phyloP scores from a whole-genome alignment of 37 sponge, comb jelly and placozoan genomes.

The Geodia barretti region DNA sequence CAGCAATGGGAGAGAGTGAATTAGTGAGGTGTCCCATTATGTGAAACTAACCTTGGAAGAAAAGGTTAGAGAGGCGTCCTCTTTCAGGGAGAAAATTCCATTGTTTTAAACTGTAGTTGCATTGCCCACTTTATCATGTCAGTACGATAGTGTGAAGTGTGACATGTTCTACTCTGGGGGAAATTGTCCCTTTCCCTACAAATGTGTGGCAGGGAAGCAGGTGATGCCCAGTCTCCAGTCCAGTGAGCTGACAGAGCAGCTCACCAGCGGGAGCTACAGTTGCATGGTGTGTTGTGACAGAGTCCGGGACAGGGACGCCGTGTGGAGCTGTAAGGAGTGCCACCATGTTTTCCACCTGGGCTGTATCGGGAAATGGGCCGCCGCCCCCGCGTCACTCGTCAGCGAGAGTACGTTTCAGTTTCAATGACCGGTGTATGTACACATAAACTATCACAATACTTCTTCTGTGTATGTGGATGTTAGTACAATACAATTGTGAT shows the following conservation, averaged over 20 bases:
- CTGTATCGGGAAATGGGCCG: conserved; percentile 85
- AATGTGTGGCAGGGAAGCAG: neutral
- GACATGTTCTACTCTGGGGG: neutral
- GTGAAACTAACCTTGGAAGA: neutral
- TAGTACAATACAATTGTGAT: too few relatives aligned
- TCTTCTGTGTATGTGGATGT: too few relatives aligned
- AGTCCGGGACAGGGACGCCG: conserved; percentile 39
- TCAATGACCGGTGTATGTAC: too few relatives aligned
- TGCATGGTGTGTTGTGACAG: conserved; percentile 82
- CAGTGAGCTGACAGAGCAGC: conserved; percentile 65
- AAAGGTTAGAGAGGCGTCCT: neutral
- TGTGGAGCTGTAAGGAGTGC: conserved; percentile 82
- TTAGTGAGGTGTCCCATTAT: too few relatives aligned
- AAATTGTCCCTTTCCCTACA: too few relatives aligned
- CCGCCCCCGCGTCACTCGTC: conserved; percentile 18
- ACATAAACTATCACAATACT: too few relatives aligned
- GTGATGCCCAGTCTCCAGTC: conserved; percentile 48
- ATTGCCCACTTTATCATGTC: too few relatives aligned
- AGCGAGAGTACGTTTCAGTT: conserved; percentile 46
- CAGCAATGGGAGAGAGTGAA: too few relatives aligned
- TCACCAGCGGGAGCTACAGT: conserved; percentile 54
- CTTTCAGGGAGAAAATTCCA: neutral
- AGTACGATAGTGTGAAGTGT: neutral
- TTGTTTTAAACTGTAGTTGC: neutral
- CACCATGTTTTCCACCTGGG: conserved; percentile 81